Percentiles rank a stretch among this genome's conserved stretches.
These are phyloP conservation scores for Euspilapteryx auroguttella DNA, from an alignment of 2,888 invertebrate genomes.

Conservation along the genomic window DNA sequence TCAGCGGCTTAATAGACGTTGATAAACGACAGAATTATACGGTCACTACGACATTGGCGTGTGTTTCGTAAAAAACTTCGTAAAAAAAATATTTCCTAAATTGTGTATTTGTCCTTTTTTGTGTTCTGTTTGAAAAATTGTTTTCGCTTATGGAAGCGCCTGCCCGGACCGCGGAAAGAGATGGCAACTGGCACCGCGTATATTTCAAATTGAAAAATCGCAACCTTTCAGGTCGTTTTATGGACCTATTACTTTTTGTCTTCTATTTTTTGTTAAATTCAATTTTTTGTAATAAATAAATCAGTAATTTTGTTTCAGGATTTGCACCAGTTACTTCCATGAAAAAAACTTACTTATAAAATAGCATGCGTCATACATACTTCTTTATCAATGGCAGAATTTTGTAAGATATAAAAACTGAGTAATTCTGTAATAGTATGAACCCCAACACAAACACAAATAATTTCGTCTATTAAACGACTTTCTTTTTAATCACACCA, in stretches of 20 bases:
- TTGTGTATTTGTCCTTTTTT: background rate
- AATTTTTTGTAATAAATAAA: too few species aligned
- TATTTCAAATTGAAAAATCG: slow-evolving; percentile 32
- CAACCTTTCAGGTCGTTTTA: too few species aligned
- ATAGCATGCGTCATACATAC: too few species aligned
- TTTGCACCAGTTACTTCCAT: too few species aligned
- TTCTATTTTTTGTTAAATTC: slow-evolving; percentile 2
- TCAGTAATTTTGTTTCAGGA: too few species aligned
- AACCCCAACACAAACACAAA: too few species aligned
- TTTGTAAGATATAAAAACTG: too few species aligned
- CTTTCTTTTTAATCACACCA: too few species aligned
- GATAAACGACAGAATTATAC: slow-evolving; percentile 50
- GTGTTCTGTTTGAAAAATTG: background rate
- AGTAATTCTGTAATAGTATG: too few species aligned
- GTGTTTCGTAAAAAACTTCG: slow-evolving; percentile 6
- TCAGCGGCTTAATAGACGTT: slow-evolving; percentile 40
- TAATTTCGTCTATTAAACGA: too few species aligned
- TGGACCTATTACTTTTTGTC: slow-evolving; percentile 1
- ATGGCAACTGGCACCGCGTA: slow-evolving; percentile 29
- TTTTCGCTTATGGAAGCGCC: slow-evolving; percentile 1
- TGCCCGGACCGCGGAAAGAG: slow-evolving; percentile 22
- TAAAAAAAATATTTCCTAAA: background rate
- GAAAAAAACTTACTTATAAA: too few species aligned
- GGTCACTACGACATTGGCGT: slow-evolving; percentile 27
- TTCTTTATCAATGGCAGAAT: too few species aligned